A percentile compares a stretch with the other conserved stretches of the same genome.
Evolutionary conservation across 2,797 vertebrate genomes (phyloP).

Genomic region (Pseudomugil gertrudae): DNA sequence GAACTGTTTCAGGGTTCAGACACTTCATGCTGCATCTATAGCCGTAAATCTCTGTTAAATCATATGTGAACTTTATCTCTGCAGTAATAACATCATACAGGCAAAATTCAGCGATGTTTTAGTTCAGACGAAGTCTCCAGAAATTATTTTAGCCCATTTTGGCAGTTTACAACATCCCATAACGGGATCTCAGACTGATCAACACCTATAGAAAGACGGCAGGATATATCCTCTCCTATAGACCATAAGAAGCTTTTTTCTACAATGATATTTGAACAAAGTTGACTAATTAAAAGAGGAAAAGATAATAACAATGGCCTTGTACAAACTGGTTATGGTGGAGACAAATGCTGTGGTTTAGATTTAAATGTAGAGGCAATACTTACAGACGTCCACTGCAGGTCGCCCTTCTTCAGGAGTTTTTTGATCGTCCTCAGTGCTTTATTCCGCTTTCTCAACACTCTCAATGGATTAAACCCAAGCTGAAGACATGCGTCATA

Average conservation of each 20-base stretch:
- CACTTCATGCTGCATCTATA: too few species aligned
- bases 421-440: constrained; percentile 88
- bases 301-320: not conserved
- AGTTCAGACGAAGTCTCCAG: not conserved
- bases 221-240: too few species aligned
- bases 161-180: not conserved
- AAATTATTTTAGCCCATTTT: not conserved
- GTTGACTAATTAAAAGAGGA: not conserved
- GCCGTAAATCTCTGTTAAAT: too few species aligned
- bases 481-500: constrained; percentile 74
- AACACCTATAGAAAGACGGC: too few species aligned
- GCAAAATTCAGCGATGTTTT: too few species aligned
- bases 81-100: too few species aligned
- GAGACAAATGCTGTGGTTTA: constrained; percentile 16
- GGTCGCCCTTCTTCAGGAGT: constrained; percentile 86
- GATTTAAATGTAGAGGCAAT: too few species aligned
- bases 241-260: too few species aligned
- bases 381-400: constrained; percentile 87
- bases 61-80: too few species aligned
- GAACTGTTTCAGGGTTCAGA: too few species aligned
- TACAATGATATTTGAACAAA: not conserved
- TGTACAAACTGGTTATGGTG: not conserved
- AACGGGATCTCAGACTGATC: too few species aligned
- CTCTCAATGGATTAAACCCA: constrained; percentile 88
- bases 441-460: constrained; percentile 92